phyloP scores from a whole-genome alignment of 2,888 invertebrate species.

The Cephonodes hylas region DNA sequence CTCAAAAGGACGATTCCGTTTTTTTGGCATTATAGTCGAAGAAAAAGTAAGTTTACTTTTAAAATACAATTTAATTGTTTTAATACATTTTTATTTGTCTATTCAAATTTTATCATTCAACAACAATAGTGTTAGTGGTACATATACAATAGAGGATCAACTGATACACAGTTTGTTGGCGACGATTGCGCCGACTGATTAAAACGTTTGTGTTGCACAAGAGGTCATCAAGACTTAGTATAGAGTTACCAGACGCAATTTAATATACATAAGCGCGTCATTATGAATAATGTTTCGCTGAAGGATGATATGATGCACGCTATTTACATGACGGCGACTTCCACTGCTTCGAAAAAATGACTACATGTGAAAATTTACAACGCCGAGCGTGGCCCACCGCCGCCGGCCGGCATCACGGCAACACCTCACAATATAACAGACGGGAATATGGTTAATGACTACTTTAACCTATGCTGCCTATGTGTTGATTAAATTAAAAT shows the following conservation, averaged over 20 bases:
- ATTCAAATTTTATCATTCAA: background rate
- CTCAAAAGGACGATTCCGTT: background rate
- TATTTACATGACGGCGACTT: conserved; percentile 49
- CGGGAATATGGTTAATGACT: conserved; percentile 54
- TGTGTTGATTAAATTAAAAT: conserved; percentile 77
- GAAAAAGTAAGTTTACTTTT: background rate
- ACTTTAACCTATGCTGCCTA: conserved; percentile 68
- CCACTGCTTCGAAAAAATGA: conserved; percentile 35
- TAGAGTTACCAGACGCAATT: conserved; percentile 29
- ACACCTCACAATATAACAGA: conserved; percentile 52
- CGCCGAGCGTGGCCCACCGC: conserved; percentile 16
- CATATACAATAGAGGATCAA: background rate
- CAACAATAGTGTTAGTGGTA: background rate
- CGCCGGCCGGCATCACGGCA: conserved; percentile 38
- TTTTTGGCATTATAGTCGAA: background rate
- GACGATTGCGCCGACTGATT: background rate
- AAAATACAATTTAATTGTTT: background rate
- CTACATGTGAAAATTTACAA: conserved; percentile 11
- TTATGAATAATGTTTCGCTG: background rate
- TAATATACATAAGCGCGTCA: conserved; percentile 1
- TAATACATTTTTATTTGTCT: background rate
- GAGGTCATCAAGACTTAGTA: conserved; percentile 14
- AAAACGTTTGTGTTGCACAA: conserved; percentile 9
- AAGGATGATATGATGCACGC: conserved; percentile 25
- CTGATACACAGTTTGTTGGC: background rate